Evolutionary conservation across 2,797 vertebrate species (phyloP).

Genomic region (Sebastes goodei): DNA sequence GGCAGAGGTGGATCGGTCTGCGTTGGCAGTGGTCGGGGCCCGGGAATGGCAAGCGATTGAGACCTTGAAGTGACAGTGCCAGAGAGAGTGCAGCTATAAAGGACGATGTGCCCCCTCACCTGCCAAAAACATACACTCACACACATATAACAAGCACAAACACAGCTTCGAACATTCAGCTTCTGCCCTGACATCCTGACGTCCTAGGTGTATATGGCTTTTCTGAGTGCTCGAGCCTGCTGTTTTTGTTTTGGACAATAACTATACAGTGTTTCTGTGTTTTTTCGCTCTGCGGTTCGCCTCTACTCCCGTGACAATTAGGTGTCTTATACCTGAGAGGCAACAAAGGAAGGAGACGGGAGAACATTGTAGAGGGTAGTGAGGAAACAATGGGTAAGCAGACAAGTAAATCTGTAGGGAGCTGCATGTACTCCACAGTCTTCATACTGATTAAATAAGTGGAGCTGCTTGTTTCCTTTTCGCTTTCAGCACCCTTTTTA

Average conservation of each 20-base stretch:
- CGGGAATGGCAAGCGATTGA: conserved; percentile 67
- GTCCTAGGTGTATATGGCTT: conserved; percentile 23
- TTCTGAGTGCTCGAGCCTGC: conserved; percentile 24
- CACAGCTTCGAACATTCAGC: conserved; percentile 41
- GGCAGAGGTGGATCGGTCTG: conserved; percentile 66
- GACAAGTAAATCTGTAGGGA: conserved; percentile 15
- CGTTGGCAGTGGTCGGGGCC: conserved; percentile 61
- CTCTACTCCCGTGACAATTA: conserved; percentile 59
- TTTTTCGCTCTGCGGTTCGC: conserved; percentile 24
- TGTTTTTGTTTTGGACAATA: conserved; percentile 60
- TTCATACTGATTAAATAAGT: conserved; percentile 48
- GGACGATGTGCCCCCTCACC: conserved; percentile 68
- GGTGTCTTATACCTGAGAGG: conserved; percentile 44
- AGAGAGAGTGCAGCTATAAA: conserved; percentile 67
- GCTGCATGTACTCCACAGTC: conserved; percentile 7
- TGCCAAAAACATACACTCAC: conserved; percentile 68
- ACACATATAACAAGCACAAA: conserved; percentile 58
- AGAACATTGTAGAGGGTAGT: not conserved
- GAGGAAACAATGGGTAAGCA: conserved; percentile 1
- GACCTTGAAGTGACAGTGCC: conserved; percentile 77
- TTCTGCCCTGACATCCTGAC: conserved; percentile 45
- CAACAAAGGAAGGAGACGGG: conserved; percentile 7
- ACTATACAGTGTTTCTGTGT: conserved; percentile 26
- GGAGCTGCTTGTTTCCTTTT: conserved; percentile 23
- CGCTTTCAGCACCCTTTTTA: conserved; percentile 24